A percentile compares a stretch with the other conserved stretches of the same genome.
Conservation (phyloP, 2,888 invertebrate species). For the Malthinus seriepunctatus region DNA sequence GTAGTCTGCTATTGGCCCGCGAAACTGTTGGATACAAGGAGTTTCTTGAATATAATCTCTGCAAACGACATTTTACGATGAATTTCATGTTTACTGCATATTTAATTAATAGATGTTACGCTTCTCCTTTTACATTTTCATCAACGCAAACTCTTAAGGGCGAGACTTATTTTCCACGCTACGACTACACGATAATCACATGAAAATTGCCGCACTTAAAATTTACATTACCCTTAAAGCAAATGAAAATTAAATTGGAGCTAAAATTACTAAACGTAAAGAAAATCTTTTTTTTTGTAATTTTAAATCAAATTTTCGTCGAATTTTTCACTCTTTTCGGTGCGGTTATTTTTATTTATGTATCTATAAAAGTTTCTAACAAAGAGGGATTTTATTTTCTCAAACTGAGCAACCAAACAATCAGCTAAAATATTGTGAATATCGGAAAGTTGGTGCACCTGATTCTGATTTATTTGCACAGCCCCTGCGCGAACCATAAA, state of each 20-base stretch:
- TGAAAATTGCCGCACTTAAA: slow-evolving; percentile 18
- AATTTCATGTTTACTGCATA: slow-evolving; percentile 53
- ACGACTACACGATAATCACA: slow-evolving; percentile 22
- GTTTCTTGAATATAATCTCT: slow-evolving; percentile 45
- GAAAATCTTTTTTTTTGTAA: slow-evolving; percentile 2
- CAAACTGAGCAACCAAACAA: slow-evolving; percentile 25
- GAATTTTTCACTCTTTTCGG: neutral
- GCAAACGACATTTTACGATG: slow-evolving; percentile 49
- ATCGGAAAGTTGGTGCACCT: slow-evolving; percentile 40
- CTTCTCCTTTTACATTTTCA: slow-evolving; percentile 38
- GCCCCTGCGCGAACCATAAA: slow-evolving; percentile 45
- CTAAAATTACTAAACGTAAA: neutral
- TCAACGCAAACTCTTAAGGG: slow-evolving; percentile 34
- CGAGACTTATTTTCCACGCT: slow-evolving; percentile 23
- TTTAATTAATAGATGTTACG: slow-evolving; percentile 50
- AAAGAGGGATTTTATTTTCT: slow-evolving; percentile 27
- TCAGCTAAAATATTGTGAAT: slow-evolving; percentile 31
- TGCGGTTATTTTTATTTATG: slow-evolving; percentile 25
- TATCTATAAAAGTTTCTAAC: slow-evolving; percentile 15
- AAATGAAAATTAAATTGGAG: slow-evolving; percentile 19
- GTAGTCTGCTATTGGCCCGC: slow-evolving; percentile 39
- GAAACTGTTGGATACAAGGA: slow-evolving; percentile 37
- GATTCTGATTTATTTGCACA: slow-evolving; percentile 48
- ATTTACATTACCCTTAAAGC: slow-evolving; percentile 17
- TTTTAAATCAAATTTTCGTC: slow-evolving; percentile 3